A percentile compares a stretch with the other conserved stretches of the same genome.
phyloP scores from a whole-genome alignment of 1,140 invertebrate genomes.

The Oreohelix idahoensis region DNA sequence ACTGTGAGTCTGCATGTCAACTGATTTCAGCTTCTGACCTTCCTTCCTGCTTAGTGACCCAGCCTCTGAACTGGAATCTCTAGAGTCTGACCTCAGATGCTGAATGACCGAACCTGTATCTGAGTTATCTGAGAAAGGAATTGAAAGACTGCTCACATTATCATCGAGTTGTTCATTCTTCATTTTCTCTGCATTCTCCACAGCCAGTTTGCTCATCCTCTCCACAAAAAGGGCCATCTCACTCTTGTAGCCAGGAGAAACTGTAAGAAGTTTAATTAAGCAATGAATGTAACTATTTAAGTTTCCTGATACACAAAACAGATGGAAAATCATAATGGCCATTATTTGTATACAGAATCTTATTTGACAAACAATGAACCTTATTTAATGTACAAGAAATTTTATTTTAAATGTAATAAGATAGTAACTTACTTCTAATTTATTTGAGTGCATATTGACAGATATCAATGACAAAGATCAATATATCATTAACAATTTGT shows the following conservation, averaged over 20 bases:
- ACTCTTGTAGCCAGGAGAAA: constrained; percentile 46
- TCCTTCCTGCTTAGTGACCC: neutral
- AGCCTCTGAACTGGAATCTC: constrained; percentile 36
- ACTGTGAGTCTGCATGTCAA: neutral
- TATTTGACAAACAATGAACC: neutral
- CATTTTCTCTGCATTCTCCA: neutral
- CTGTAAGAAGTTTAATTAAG: constrained; percentile 36
- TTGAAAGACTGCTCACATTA: constrained; percentile 33
- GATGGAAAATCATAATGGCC: neutral
- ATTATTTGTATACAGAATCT: neutral
- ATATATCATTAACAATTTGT: too few relatives aligned
- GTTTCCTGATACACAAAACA: too few relatives aligned
- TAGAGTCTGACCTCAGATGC: constrained; percentile 32
- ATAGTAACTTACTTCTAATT: too few relatives aligned
- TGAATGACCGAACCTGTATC: constrained; percentile 48
- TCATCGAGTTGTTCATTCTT: constrained; percentile 18
- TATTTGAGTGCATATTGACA: too few relatives aligned
- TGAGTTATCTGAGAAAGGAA: constrained; percentile 43
- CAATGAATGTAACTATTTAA: neutral
- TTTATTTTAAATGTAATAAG: too few relatives aligned
- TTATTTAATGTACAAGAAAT: neutral
- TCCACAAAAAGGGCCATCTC: constrained; percentile 60
- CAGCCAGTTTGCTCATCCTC: constrained; percentile 53
- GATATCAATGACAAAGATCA: too few relatives aligned
- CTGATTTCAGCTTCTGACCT: neutral